phyloP scores from a whole-genome alignment of 2,888 invertebrate genomes.

The Cerastis rubricosa region DNA sequence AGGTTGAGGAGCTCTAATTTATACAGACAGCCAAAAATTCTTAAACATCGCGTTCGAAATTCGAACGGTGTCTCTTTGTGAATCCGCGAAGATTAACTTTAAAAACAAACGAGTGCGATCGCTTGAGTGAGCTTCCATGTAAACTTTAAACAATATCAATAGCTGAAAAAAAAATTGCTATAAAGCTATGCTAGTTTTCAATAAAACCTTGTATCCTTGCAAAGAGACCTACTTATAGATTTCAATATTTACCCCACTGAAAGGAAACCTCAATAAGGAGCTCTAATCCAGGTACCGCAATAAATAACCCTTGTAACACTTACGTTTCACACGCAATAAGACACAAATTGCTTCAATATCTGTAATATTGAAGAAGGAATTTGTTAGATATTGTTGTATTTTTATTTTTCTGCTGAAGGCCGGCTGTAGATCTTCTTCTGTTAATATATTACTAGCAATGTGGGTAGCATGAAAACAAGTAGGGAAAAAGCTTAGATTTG shows the following conservation, averaged over 20 bases:
- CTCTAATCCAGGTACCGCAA: neutral
- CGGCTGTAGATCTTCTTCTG: neutral
- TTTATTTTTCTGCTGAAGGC: neutral
- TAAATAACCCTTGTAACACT: slow-evolving; percentile 13
- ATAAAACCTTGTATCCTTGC: neutral
- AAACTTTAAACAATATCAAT: too few species aligned
- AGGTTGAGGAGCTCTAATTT: too few species aligned
- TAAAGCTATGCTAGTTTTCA: too few species aligned
- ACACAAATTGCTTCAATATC: slow-evolving; percentile 18
- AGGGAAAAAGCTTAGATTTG: too few species aligned
- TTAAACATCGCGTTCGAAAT: too few species aligned
- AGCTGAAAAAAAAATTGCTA: too few species aligned
- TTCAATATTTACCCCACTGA: neutral
- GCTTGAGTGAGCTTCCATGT: too few species aligned
- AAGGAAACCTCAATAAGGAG: neutral
- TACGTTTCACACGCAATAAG: slow-evolving; percentile 22
- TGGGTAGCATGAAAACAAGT: neutral
- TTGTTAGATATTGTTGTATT: neutral
- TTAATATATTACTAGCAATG: neutral
- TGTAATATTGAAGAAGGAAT: slow-evolving; percentile 8
- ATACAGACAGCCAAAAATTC: too few species aligned
- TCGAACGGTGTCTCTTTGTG: neutral
- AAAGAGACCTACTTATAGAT: neutral
- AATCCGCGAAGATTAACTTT: neutral
- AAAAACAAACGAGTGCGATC: too few species aligned